Evolutionary conservation across 2,797 vertebrate species (phyloP).

Genomic region (Amphiprion clarkii): DNA sequence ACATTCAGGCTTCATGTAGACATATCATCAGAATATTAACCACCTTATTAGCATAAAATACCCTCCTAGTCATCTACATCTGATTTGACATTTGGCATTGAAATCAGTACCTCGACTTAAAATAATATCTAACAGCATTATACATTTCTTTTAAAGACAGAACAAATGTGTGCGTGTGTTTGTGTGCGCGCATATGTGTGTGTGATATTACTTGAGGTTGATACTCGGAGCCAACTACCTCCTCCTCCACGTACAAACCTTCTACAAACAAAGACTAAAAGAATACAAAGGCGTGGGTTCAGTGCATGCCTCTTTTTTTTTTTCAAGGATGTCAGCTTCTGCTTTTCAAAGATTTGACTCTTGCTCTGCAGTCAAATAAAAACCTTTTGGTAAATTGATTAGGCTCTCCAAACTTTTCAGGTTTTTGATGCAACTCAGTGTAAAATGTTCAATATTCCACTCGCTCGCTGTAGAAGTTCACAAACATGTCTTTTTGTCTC

Average conservation of each 20-base stretch:
- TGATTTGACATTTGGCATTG: slow-evolving; percentile 88
- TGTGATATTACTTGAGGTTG: slow-evolving; percentile 79
- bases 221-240: slow-evolving; percentile 78
- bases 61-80: slow-evolving; percentile 85
- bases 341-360: slow-evolving; percentile 84
- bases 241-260: slow-evolving; percentile 79
- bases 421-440: slow-evolving; percentile 71
- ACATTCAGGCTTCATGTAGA: slow-evolving; percentile 79
- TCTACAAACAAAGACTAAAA: slow-evolving; percentile 84
- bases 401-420: slow-evolving; percentile 79
- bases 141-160: slow-evolving; percentile 82
- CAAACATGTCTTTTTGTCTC: slow-evolving; percentile 59
- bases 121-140: slow-evolving; percentile 86
- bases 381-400: slow-evolving; percentile 83
- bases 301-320: slow-evolving; percentile 64
- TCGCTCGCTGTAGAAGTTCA: slow-evolving; percentile 61
- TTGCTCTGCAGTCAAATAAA: slow-evolving; percentile 79
- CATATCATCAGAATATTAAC: slow-evolving; percentile 87
- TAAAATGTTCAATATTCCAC: slow-evolving; percentile 73
- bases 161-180: slow-evolving; percentile 49
- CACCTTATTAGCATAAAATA: slow-evolving; percentile 86
- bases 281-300: slow-evolving; percentile 79
- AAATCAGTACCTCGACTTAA: slow-evolving; percentile 81
- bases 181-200: slow-evolving; percentile 32
- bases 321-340: slow-evolving; percentile 75